Conservation (phyloP, 2,888 invertebrate genomes). For the Hypolimnas misippus region DNA sequence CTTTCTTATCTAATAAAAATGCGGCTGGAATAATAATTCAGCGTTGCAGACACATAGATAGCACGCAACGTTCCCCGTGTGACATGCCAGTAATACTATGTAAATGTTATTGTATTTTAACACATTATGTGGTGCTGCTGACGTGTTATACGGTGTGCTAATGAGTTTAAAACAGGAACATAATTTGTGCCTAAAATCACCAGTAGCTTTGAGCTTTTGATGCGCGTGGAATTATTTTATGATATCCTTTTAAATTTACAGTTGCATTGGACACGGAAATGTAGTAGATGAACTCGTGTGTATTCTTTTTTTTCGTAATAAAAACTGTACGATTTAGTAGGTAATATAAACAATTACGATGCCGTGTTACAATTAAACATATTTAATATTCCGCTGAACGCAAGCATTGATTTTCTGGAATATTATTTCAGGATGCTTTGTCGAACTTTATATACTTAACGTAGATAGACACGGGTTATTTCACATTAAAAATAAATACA, state of each 20-base stretch:
- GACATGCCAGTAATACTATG: slow-evolving; percentile 48
- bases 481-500: no score
- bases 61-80: slow-evolving; percentile 65
- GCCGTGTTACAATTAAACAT: no score
- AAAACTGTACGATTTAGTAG: no score
- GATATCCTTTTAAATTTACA: background rate
- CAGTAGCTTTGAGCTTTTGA: background rate
- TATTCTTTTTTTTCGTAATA: no score
- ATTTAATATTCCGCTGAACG: no score
- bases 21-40: slow-evolving; percentile 71
- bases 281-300: background rate
- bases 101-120: slow-evolving; percentile 56
- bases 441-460: no score
- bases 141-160: slow-evolving; percentile 45
- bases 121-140: slow-evolving; percentile 34
- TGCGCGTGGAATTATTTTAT: background rate
- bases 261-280: background rate
- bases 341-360: no score
- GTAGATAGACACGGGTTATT: no score
- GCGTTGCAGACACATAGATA: slow-evolving; percentile 63
- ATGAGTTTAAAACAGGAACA: slow-evolving; percentile 32
- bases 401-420: no score
- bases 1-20: slow-evolving; percentile 71
- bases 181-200: slow-evolving; percentile 11
- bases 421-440: no score